Percentiles rank a stretch among this genome's conserved stretches.
Conservation (phyloP, 2,888 invertebrate species). For the Andrena dorsata region DNA sequence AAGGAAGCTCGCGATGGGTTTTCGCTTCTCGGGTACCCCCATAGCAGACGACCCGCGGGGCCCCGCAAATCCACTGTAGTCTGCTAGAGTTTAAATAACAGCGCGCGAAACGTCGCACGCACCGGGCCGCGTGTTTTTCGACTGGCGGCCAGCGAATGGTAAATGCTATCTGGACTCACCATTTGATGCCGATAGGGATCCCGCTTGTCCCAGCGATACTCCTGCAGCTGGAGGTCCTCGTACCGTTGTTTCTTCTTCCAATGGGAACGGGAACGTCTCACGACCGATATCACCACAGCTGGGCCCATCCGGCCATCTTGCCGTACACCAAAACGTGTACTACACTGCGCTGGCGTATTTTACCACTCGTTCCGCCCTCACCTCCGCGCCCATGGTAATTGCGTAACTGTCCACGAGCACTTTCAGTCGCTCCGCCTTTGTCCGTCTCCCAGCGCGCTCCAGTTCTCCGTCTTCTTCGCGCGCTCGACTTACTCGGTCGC, state of each 20-base stretch:
- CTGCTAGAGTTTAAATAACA: slow-evolving; percentile 75
- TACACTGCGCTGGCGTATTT: slow-evolving; percentile 67
- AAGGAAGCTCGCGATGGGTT: neutral
- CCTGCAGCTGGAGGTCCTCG: slow-evolving; percentile 62
- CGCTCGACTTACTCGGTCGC: neutral
- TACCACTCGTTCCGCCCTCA: slow-evolving; percentile 22
- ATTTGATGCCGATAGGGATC: slow-evolving; percentile 65
- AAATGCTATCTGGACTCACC: slow-evolving; percentile 69
- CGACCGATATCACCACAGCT: slow-evolving; percentile 79
- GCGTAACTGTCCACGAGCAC: slow-evolving; percentile 52
- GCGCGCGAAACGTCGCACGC: slow-evolving; percentile 75
- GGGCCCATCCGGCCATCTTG: slow-evolving; percentile 81
- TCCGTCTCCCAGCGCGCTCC: slow-evolving; percentile 17
- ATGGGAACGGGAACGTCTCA: slow-evolving; percentile 73
- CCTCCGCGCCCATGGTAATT: slow-evolving; percentile 45
- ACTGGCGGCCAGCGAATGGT: neutral
- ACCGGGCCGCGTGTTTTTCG: slow-evolving; percentile 35
- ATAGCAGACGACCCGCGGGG: slow-evolving; percentile 37
- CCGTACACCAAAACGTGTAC: slow-evolving; percentile 68
- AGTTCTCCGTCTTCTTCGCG: slow-evolving; percentile 2
- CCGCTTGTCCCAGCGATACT: slow-evolving; percentile 48
- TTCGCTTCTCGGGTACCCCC: neutral
- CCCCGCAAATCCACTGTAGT: slow-evolving; percentile 47
- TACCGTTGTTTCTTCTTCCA: slow-evolving; percentile 62
- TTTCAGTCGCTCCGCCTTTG: slow-evolving; percentile 25